phyloP scores from a whole-genome alignment of 1,140 invertebrate genomes.

The Cotesia typhae region DNA sequence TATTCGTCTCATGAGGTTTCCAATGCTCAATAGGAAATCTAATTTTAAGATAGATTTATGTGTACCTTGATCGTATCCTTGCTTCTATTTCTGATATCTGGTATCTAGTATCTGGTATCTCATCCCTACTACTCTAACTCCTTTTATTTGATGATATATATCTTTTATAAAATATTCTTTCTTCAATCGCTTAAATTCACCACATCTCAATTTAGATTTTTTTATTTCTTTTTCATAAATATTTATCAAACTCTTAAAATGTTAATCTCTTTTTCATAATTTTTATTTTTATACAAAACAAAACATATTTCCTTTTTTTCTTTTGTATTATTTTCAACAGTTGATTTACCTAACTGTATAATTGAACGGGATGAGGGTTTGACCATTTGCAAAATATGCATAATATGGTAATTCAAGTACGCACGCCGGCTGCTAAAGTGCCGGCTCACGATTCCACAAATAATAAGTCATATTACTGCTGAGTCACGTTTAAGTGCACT shows the following conservation, averaged over 20 bases:
- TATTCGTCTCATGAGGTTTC: not conserved
- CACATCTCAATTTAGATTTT: not conserved
- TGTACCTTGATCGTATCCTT: conserved; percentile 6
- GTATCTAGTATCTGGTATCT: too few species aligned
- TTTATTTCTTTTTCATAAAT: not conserved
- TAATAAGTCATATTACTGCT: conserved; percentile 8
- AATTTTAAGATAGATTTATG: conserved; percentile 26
- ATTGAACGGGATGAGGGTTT: not conserved
- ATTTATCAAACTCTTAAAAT: not conserved
- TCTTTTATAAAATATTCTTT: too few species aligned
- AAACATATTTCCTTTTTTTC: too few species aligned
- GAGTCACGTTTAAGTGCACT: conserved; percentile 8
- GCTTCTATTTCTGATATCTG: too few species aligned
- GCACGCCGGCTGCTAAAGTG: not conserved
- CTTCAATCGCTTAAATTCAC: too few species aligned
- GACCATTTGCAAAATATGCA: conserved; percentile 19
- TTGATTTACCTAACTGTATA: too few species aligned
- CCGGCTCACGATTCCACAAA: not conserved
- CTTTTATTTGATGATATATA: not conserved
- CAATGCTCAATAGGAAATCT: conserved; percentile 18
- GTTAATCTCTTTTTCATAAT: too few species aligned
- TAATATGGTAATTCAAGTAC: conserved; percentile 15
- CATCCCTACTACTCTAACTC: not conserved
- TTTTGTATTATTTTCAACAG: too few species aligned
- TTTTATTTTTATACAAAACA: too few species aligned